These are phyloP conservation scores for Pherbina coryleti DNA, from an alignment of 2,888 invertebrate species.

Conservation along the genomic window DNA sequence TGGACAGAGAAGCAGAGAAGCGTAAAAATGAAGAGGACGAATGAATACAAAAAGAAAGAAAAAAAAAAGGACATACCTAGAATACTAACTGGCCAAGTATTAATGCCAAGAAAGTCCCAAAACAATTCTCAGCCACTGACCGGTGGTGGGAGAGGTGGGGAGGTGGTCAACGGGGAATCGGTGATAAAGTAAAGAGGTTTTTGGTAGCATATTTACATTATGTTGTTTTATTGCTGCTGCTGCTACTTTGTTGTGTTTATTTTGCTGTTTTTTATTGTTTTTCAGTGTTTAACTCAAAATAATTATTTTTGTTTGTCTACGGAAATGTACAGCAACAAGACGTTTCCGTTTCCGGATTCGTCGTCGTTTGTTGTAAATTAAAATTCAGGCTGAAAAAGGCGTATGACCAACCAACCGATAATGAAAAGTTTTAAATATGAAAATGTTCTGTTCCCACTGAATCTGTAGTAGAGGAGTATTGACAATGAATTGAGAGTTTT, in stretches of 20 bases:
- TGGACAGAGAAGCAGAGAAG: background rate
- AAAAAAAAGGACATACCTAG: background rate
- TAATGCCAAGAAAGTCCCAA: too few species aligned
- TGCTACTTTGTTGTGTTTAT: background rate
- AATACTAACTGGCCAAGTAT: too few species aligned
- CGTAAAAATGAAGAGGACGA: background rate
- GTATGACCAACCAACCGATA: background rate
- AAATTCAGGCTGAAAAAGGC: background rate
- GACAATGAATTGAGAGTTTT: too few species aligned
- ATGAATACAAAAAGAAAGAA: background rate
- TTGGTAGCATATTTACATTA: background rate
- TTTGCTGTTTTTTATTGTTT: background rate
- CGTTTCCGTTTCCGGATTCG: conserved; percentile 61
- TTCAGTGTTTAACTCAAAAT: background rate
- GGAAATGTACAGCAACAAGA: conserved; percentile 62
- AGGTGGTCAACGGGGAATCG: background rate
- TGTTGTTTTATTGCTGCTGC: background rate
- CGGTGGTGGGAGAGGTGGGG: too few species aligned
- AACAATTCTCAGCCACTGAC: too few species aligned
- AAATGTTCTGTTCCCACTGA: too few species aligned
- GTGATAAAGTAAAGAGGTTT: background rate
- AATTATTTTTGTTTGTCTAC: conserved; percentile 36
- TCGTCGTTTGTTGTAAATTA: conserved; percentile 40
- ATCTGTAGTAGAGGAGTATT: too few species aligned
- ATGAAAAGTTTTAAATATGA: too few species aligned